Evolutionary conservation across 2,888 invertebrate species (phyloP).

Genomic region (Margaritifera margaritifera): DNA sequence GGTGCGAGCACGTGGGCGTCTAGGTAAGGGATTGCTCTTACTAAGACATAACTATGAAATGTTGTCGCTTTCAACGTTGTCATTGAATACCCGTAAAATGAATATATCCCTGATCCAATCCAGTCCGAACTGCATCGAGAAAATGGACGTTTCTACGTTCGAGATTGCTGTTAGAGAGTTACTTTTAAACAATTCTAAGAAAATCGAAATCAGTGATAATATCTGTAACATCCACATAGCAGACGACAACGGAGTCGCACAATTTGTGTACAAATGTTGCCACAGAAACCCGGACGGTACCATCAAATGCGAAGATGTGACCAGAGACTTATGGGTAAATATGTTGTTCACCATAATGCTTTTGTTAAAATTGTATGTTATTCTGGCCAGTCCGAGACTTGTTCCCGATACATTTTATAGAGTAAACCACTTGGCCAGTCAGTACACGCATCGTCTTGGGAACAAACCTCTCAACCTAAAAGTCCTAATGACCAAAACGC

Average conservation of each 20-base stretch:
- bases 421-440: conserved; percentile 13
- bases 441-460: conserved; percentile 6
- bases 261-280: conserved; percentile 30
- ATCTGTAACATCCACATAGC: conserved; percentile 45
- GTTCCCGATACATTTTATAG: conserved; percentile 53
- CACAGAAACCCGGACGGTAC: conserved; percentile 7
- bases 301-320: conserved; percentile 24
- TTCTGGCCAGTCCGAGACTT: conserved; percentile 58
- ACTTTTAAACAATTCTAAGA: conserved; percentile 51
- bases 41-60: conserved; percentile 60
- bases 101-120: conserved; percentile 46
- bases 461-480: conserved; percentile 1
- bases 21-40: conserved; percentile 59
- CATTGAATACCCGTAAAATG: conserved; percentile 49
- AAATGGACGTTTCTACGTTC: conserved; percentile 18
- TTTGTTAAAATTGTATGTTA: conserved; percentile 51
- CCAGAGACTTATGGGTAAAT: conserved; percentile 45
- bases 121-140: conserved; percentile 50
- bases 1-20: conserved; percentile 49
- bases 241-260: conserved; percentile 17
- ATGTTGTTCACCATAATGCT: conserved; percentile 46
- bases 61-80: conserved; percentile 53
- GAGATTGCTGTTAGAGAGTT: conserved; percentile 34
- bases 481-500: conserved; percentile 19
- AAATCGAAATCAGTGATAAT: conserved; percentile 28